Evolutionary conservation across 92 coral and sea anemone species (phyloP).

Genomic region (Phymanthus crucifer): DNA sequence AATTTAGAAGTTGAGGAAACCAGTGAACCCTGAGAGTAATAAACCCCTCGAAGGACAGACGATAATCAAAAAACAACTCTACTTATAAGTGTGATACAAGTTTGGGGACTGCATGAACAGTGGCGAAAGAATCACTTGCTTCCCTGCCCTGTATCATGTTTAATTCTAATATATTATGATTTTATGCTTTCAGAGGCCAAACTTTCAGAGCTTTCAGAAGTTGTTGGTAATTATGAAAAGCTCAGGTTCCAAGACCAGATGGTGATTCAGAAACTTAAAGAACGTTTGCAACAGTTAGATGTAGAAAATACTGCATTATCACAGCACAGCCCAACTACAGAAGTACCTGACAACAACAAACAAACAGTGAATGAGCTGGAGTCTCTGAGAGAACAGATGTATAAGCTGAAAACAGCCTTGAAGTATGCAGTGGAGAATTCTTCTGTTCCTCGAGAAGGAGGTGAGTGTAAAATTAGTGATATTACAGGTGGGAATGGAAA

Average conservation of each 20-base stretch:
- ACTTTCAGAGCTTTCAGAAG: slow-evolving; percentile 94
- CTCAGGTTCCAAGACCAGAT: slow-evolving; percentile 87
- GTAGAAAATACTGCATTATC: slow-evolving; percentile 72
- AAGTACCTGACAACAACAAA: slow-evolving; percentile 61
- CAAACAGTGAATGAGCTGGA: slow-evolving; percentile 49
- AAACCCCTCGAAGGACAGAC: no score
- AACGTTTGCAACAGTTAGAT: slow-evolving; percentile 81
- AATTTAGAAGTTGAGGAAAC: no score
- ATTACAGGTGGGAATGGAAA: background rate
- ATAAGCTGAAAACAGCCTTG: slow-evolving; percentile 74
- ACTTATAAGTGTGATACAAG: no score
- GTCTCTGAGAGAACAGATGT: slow-evolving; percentile 67
- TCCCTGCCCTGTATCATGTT: no score
- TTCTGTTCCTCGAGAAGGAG: slow-evolving; percentile 48
- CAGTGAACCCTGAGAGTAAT: no score
- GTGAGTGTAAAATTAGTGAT: slow-evolving; percentile 12
- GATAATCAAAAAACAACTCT: no score
- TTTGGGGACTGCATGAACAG: no score
- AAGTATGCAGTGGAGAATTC: slow-evolving; percentile 68
- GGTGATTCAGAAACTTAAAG: slow-evolving; percentile 88
- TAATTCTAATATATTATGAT: no score
- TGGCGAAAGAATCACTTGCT: no score
- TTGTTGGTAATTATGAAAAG: slow-evolving; percentile 92
- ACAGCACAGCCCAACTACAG: slow-evolving; percentile 56
- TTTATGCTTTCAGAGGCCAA: slow-evolving; percentile 66